These are phyloP conservation scores for Sebastes matsubarae DNA, from an alignment of 2,797 vertebrate species.

Conservation along the genomic window DNA sequence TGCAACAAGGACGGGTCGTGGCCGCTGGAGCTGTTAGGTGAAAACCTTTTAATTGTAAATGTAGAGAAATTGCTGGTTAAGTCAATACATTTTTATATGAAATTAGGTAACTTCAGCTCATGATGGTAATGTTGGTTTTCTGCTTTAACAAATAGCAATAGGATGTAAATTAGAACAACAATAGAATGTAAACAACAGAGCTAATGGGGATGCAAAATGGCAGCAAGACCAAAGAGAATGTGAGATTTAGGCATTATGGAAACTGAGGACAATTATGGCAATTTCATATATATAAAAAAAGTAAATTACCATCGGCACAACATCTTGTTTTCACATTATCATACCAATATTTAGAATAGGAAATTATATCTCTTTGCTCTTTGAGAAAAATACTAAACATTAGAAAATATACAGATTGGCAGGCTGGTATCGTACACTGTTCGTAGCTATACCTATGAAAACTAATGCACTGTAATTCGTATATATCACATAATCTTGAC, in stretches of 20 bases:
- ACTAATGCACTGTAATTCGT: too few relatives aligned
- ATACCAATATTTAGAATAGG: neutral
- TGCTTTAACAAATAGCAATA: neutral
- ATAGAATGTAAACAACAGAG: conserved; percentile 1
- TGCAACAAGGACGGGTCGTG: conserved; percentile 33
- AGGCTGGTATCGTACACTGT: too few relatives aligned
- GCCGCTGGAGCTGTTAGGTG: neutral
- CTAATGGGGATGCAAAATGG: neutral
- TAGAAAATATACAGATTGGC: too few relatives aligned
- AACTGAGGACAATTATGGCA: neutral
- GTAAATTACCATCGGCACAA: too few relatives aligned
- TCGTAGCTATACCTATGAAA: too few relatives aligned
- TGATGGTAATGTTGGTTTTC: neutral
- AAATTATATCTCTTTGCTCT: neutral
- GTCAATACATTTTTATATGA: neutral
- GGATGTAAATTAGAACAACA: conserved; percentile 8
- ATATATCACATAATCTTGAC: too few relatives aligned
- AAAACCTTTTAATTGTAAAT: conserved; percentile 18
- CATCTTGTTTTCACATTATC: neutral
- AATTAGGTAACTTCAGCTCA: neutral
- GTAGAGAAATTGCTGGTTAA: neutral
- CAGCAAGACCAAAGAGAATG: neutral
- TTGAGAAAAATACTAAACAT: too few relatives aligned
- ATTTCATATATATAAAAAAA: neutral
- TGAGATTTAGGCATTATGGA: neutral